Conservation (phyloP, 1,140 invertebrate species). For the Heliconius hewitsoni region DNA sequence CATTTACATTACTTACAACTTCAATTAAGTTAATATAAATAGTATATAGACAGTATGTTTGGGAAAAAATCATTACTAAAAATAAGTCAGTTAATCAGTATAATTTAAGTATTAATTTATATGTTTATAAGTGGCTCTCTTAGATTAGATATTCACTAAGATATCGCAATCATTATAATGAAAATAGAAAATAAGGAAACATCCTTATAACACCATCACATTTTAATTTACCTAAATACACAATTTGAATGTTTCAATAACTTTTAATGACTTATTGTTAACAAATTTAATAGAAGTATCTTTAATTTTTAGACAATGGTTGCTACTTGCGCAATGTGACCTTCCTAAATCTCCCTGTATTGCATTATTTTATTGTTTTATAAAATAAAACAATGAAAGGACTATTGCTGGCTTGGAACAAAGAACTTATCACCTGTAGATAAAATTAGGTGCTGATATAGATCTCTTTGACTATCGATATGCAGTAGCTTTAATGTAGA, state of each 20-base stretch:
- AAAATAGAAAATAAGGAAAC: background rate
- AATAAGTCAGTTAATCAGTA: too few species aligned
- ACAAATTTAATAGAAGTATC: background rate
- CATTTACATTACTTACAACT: too few species aligned
- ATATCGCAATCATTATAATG: background rate
- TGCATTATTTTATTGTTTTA: conserved; percentile 43
- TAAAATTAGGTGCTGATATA: conserved; percentile 45
- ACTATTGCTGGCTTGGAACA: conserved; percentile 47
- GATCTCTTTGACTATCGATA: conserved; percentile 21
- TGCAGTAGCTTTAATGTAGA: background rate
- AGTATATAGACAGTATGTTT: too few species aligned
- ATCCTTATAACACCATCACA: background rate
- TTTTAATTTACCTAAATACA: background rate
- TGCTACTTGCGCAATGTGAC: conserved; percentile 34
- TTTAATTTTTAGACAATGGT: conserved; percentile 21
- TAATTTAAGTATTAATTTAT: background rate
- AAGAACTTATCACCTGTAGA: conserved; percentile 46
- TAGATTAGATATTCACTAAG: background rate
- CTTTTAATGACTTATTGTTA: background rate
- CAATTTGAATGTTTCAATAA: background rate
- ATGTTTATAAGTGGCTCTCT: background rate
- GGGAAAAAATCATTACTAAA: too few species aligned
- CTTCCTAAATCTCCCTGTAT: conserved; percentile 35
- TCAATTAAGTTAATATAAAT: too few species aligned
- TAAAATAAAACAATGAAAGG: conserved; percentile 48